Base-by-base conservation (phyloP, 2,888 invertebrate genomes). In the Scaptomyza caliginosa region DNA sequence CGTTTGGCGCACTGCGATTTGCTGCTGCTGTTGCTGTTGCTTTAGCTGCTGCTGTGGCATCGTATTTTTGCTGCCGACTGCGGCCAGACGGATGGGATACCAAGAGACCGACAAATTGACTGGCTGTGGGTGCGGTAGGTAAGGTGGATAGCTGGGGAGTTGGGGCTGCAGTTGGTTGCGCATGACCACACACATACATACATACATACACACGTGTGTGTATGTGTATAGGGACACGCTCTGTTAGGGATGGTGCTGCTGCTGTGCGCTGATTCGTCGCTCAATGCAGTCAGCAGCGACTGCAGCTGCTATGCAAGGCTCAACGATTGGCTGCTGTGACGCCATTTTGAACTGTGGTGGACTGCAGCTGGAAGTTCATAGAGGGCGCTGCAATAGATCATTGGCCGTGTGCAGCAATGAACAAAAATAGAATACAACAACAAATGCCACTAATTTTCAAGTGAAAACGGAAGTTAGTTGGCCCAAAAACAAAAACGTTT, bases 1-100 rank as follows among this genome's bases (percentile, higher is more conserved):
- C 63, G 67, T 50, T 63, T 66, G 65, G 58, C 55, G 80, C 66
- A 45, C 67, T 80, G 81, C 84, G 81, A 80, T 81, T 80, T 81
- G 80, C 70, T 45, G 45, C 7, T 45, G 28, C 28, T 45, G 45
- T 64, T 80, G 81, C 78, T n/a, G n/a, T n/a, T n/a, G n/a, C 76
- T 82, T 72, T 77, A 75, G 84, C 65, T 67, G 77, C 49, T 67
- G 45, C 45, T 28, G 28, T 42, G 52, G 56, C 77, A 60, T 64
- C 56, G 64, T 16, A 6, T 52, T 30, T 57, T 56, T 62, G 74
- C 58, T 50, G 65, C 64, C 73, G 65, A 68, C 65, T 52, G 55
- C 68, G 54, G 56, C 54, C 71, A 58, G 56, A 65, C 58, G 52
- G 45, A 59, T 54, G 56, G 56, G 57, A 63, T 64, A 45, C 43